Base-by-base conservation (phyloP, 2,888 invertebrate species). In the Drosophila borealis region DNA sequence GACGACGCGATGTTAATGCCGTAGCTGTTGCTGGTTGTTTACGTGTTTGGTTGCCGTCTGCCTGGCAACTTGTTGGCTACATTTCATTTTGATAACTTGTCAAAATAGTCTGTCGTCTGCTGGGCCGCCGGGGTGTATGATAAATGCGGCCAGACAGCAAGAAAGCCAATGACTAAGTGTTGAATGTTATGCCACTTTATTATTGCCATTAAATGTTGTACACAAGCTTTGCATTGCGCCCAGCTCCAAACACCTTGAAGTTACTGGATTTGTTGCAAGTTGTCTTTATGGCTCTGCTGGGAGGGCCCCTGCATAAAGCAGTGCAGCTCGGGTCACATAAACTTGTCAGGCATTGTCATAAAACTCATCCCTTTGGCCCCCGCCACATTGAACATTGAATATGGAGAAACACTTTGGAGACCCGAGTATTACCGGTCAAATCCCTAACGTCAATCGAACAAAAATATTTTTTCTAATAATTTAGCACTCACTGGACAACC, bases 11-110 rank as follows among this genome's bases (percentile, higher is more conserved):
- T 44, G 50, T 61, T 50, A 56, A 66, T 55, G 46, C 21, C 46
- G 39, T 33, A 21, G 41, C 21, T 42, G 41, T 29, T 60, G 51
- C 29, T 19, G 56, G 33, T 37, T 41, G 50, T n/a, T 46, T 14
- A 49, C 44, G 36, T 49, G 59, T 36, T 10, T 17, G 66, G 25
- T 19, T 42, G 55, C 17, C 46, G 70, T 42, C 49, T 49, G 56
- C 9, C 45, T 44, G 69, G 74, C 80, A 83, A 82, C 85, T 83
- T 85, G 82, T 85, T 85, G 75, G 85, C 78, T 70, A 78, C 75
- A 72, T 82, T 75, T 81, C 80, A 80, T 84, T 80, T 89, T 90
- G 90, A 89, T 88, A 90, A 88, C 81, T 83, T 88, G 85, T 89
- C 89, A 90, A 89, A 88, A 90, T 84, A 81, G 82, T 88, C 79